Evolutionary conservation across 2,888 invertebrate species (phyloP), one percentile per base, ranked within the genome.

Genomic region (Drosophila anomalata): DNA sequence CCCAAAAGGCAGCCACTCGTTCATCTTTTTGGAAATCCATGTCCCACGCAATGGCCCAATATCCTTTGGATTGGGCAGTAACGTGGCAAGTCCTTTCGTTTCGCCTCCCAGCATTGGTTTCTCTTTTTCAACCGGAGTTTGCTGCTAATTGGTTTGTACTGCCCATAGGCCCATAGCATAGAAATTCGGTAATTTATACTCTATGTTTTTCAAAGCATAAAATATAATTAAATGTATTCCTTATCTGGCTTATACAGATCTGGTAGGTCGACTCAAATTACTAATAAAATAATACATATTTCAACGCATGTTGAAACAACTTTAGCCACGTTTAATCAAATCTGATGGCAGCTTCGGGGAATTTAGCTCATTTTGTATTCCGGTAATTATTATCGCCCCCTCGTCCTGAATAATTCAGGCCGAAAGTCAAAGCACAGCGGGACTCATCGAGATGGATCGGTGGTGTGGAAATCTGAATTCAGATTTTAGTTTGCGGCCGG

Each of bases 201-300:
- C 6, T 3, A 17, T 42, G 12, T 41, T 24, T 41, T 22, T 6
- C 41, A 39, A 11, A 17, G 14, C 36, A 22, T 36, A 41, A 47
- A 48, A 26, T 33, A 41, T 80, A 84, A 81, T 82, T 76, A 65
- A 63, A 76, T 62, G 47, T 46, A 14, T 26, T 59, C 65, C 70
- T 70, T 78, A 62, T 12, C 12, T 33, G 12, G 11, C 7, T 36
- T 14, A 36, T 7, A 14, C 6, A n/a, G 12, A n/a, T 17, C 17
- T 17, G 17, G 17, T 17, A 12, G 11, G 5, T 33, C 5, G 33
- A 6, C 5, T 33, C 33, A n/a, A 33, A 33, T 26, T 29, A 9
- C 29, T 3, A 29, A 9, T 26, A 29, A 29, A 29, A 29, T 29
- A 29, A 26, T 7, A 26, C 29, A 9, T 29, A 29, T 9, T 7